These are phyloP conservation scores for Chitala chitala DNA, from an alignment of 2,113 vertebrate genomes.

Conservation along the genomic window DNA sequence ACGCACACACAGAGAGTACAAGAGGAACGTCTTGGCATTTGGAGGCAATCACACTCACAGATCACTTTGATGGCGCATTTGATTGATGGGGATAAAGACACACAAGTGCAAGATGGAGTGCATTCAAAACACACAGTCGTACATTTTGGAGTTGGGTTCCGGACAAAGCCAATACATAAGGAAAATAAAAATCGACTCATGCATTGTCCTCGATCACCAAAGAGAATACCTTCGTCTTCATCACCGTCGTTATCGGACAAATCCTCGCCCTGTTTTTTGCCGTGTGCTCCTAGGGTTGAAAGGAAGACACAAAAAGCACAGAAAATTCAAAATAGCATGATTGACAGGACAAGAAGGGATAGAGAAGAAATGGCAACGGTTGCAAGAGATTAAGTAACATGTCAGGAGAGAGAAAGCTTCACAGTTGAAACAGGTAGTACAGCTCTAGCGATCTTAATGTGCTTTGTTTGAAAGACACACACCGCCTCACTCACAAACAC, in stretches of 20 bases:
- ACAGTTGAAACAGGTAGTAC: not conserved
- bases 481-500: not conserved
- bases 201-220: slow-evolving; percentile 82
- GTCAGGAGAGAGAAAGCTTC: slow-evolving; percentile 4
- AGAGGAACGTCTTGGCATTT: not conserved
- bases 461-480: not conserved
- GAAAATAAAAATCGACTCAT: slow-evolving; percentile 60
- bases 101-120: slow-evolving; percentile 19
- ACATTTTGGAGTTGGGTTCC: slow-evolving; percentile 18
- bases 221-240: slow-evolving; percentile 99
- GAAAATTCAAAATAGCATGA: slow-evolving; percentile 90
- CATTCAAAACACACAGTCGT: slow-evolving; percentile 15
- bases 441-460: not conserved
- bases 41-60: slow-evolving; percentile 2
- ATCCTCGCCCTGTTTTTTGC: slow-evolving; percentile 99
- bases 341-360: slow-evolving; percentile 51
- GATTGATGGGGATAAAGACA: slow-evolving; percentile 10
- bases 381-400: slow-evolving; percentile 7
- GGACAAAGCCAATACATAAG: slow-evolving; percentile 30
- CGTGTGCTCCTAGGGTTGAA: slow-evolving; percentile 91
- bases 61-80: slow-evolving; percentile 8
- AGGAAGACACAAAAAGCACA: slow-evolving; percentile 80
- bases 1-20: slow-evolving; percentile 1
- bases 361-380: slow-evolving; percentile 26
- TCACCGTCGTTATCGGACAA: slow-evolving; percentile 99